Evolutionary conservation across 2,797 vertebrate species (phyloP).

Genomic region (Gallirallus australis): DNA sequence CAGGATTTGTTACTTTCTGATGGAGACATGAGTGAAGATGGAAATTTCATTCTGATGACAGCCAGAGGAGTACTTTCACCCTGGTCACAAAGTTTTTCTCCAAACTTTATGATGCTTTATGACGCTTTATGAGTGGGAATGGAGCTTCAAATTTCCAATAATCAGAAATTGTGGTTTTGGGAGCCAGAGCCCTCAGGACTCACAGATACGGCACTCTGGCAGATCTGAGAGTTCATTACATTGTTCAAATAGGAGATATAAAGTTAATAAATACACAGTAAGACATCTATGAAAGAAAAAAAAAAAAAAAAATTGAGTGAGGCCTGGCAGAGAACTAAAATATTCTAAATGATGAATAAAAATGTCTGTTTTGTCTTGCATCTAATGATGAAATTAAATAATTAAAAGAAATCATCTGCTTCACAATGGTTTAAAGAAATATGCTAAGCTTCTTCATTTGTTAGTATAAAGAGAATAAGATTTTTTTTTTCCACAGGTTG

Average conservation of each 20-base stretch:
- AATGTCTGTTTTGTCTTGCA: background rate
- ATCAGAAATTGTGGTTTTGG: background rate
- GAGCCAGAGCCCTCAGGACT: background rate
- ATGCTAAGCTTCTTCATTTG: background rate
- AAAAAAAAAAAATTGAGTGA: background rate
- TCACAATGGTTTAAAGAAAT: background rate
- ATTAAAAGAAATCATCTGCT: background rate
- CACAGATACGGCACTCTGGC: background rate
- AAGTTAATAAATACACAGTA: background rate
- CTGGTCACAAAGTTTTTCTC: background rate
- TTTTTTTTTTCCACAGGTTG: background rate
- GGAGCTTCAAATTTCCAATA: background rate
- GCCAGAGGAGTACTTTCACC: background rate
- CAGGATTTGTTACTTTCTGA: background rate
- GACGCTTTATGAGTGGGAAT: background rate
- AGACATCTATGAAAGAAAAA: background rate
- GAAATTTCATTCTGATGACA: background rate
- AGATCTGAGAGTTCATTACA: background rate
- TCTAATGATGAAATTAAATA: background rate
- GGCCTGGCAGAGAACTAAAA: background rate
- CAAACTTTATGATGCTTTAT: background rate
- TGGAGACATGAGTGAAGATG: background rate
- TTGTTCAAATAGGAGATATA: background rate
- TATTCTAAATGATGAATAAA: background rate
- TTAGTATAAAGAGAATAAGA: background rate